These are phyloP conservation scores for Chrysogorgia sp. DNA, from an alignment of 92 coral and sea anemone species.

Conservation along the genomic window DNA sequence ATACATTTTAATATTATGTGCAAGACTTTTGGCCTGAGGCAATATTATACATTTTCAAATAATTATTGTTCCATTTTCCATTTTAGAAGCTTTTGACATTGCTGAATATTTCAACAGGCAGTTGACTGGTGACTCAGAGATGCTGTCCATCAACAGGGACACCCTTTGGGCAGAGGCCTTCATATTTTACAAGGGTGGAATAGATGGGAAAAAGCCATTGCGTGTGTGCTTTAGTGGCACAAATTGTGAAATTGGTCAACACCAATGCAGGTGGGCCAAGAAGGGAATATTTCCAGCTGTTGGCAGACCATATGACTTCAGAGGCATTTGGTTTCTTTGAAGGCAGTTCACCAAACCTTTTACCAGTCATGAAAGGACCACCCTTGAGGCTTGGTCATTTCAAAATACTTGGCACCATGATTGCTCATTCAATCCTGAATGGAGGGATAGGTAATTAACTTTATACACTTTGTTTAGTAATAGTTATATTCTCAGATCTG, in stretches of 20 bases:
- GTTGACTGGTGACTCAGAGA: not conserved
- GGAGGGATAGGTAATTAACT: conserved; percentile 17
- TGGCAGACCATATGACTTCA: not conserved
- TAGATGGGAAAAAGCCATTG: conserved; percentile 11
- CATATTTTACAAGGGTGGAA: conserved; percentile 11
- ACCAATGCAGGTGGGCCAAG: not conserved
- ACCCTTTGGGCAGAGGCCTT: conserved; percentile 12
- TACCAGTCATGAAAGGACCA: conserved; percentile 30
- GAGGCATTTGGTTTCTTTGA: conserved; percentile 17
- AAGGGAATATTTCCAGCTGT: not conserved
- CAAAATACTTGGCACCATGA: conserved; percentile 22
- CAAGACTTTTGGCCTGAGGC: too few species aligned
- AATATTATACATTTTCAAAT: too few species aligned
- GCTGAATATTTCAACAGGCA: not conserved
- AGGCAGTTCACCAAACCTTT: conserved; percentile 16
- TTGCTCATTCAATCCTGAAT: conserved; percentile 19
- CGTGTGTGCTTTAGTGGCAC: conserved; percentile 1
- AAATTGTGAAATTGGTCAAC: too few species aligned
- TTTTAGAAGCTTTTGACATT: not conserved
- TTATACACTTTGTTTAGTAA: not conserved
- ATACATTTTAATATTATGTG: too few species aligned
- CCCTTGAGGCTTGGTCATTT: conserved; percentile 31
- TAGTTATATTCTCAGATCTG: too few species aligned
- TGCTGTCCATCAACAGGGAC: conserved; percentile 1
- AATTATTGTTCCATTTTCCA: not conserved